A percentile compares a stretch with the other conserved stretches of the same genome.
phyloP scores from a whole-genome alignment of 1,140 invertebrate species.

The Tigriopus japonicus region DNA sequence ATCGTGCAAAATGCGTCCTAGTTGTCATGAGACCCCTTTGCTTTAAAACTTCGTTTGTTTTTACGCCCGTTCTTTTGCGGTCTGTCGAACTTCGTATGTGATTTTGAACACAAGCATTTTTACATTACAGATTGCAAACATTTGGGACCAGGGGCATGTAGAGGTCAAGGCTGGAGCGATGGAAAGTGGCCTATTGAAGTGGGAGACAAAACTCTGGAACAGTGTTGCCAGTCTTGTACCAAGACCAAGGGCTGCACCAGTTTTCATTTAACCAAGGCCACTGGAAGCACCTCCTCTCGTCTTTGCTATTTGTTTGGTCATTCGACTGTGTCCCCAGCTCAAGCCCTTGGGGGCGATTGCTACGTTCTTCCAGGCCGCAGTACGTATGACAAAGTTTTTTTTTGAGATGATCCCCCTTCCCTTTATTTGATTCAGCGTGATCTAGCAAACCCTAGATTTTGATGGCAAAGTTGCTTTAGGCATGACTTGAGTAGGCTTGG shows the following conservation, averaged over 20 bases:
- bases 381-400: not conserved
- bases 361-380: not conserved
- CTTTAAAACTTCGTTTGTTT: no score
- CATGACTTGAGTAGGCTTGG: not conserved
- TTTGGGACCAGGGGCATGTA: constrained; percentile 6
- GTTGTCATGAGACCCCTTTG: no score
- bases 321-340: not conserved
- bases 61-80: not conserved
- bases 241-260: constrained; percentile 8
- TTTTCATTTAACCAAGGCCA: not conserved
- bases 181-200: constrained; percentile 2
- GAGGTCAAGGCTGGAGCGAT: constrained; percentile 2
- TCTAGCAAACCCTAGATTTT: not conserved
- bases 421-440: not conserved
- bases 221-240: not conserved
- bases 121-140: constrained; percentile 1
- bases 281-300: not conserved
- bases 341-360: constrained; percentile 1
- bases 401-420: not conserved
- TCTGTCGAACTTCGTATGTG: not conserved
- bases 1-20: no score
- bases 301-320: constrained; percentile 4
- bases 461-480: not conserved
- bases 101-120: not conserved
- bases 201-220: not conserved